Evolutionary conservation across 2,797 vertebrate species (phyloP), one percentile per base, ranked within the genome.

Genomic region (Orientallactaga sibirica): DNA sequence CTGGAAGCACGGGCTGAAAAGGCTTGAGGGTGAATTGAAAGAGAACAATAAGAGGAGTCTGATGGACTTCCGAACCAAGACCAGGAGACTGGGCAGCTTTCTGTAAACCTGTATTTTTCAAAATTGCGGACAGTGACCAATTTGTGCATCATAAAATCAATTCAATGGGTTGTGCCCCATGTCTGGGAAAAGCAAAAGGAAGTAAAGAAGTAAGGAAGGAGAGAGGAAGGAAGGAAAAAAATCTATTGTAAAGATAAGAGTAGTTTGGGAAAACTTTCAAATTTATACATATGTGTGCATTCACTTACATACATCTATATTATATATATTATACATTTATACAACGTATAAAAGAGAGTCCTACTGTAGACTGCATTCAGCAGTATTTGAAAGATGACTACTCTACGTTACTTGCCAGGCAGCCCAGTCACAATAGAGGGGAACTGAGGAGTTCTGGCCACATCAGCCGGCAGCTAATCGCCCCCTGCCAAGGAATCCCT

Each of bases 1-100:
- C 76, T 22, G 81, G 80, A 94, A 89, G 70, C 29, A 78, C 91
- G 61, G 0, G 83, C 93, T 85, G 37, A 79, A 89, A 92, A 78
- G 84, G 90, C 95, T 91, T 33, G 91, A 94, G 94, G 93, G 88
- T n/a, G 71, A 94, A 94, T 25, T 79, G 91, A 73, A 88, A 87
- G 77, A 76, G 76, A 86, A 76, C 83, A 86, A 73, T 79, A 89
- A 94, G 79, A 37, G 18, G 75, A 93, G 66, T 58, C 68, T 70
- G 94, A 93, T 79, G 48, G 80, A 85, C 92, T 81, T 85, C 82
- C 88, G 78, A 20, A 37, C 37, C 27, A 6, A 77, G 33, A 93
- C 52, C 52, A 4, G 33, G 89, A 48, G 79, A 66, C 1, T 0
- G 12, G 1, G n/a, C 77, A 0, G 77, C 78, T 92, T 81, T 70